phyloP scores from a whole-genome alignment of 1,140 invertebrate species.

The Microplitis demolitor region DNA sequence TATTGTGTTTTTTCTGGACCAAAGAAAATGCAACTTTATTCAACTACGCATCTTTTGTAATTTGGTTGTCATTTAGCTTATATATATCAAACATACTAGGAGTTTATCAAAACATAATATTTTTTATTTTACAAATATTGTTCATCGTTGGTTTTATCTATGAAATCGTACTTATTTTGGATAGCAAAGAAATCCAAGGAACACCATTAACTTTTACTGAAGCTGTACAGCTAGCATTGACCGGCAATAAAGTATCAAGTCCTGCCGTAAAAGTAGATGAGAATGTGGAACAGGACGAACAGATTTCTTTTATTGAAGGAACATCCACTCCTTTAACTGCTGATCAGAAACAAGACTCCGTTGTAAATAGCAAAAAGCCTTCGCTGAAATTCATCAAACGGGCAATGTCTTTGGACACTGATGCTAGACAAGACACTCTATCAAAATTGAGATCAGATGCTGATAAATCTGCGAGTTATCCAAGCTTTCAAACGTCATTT shows the following conservation, averaged over 20 bases:
- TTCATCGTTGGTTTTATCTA: constrained; percentile 64
- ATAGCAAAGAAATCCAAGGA: constrained; percentile 48
- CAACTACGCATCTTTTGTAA: constrained; percentile 62
- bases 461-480: constrained; percentile 25
- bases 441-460: neutral
- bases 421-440: constrained; percentile 28
- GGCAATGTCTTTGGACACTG: constrained; percentile 49
- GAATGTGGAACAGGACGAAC: constrained; percentile 24
- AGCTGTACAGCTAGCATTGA: constrained; percentile 45
- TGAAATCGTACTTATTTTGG: constrained; percentile 59
- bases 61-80: constrained; percentile 69
- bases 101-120: constrained; percentile 66
- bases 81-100: constrained; percentile 67
- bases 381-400: constrained; percentile 36
- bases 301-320: constrained; percentile 17
- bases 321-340: neutral
- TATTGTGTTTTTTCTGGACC: constrained; percentile 66
- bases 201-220: constrained; percentile 52
- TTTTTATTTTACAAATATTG: constrained; percentile 61
- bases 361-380: constrained; percentile 16
- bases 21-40: constrained; percentile 65
- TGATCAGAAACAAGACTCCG: constrained; percentile 13
- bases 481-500: constrained; percentile 20
- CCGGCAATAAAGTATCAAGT: constrained; percentile 29
- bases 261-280: neutral